Conservation (phyloP, 2,113 vertebrate genomes). For the Piprites chloris region DNA sequence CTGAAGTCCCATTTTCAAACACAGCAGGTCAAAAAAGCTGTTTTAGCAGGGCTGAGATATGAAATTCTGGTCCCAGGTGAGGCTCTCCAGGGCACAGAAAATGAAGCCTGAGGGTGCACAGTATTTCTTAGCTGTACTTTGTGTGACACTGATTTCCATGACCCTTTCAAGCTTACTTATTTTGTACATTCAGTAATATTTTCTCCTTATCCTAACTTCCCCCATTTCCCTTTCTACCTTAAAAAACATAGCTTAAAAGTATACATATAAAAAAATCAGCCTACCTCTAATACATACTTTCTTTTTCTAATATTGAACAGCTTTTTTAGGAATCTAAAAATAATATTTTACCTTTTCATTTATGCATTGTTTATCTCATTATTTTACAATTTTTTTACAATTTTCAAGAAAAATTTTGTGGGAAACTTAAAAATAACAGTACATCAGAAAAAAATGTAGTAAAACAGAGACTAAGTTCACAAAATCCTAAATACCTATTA, state of each 20-base stretch:
- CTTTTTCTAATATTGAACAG: neutral
- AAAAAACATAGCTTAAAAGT: neutral
- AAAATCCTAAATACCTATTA: neutral
- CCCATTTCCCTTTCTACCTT: neutral
- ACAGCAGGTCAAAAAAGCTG: neutral
- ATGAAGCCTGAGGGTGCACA: neutral
- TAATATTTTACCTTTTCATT: neutral
- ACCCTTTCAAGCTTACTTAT: neutral
- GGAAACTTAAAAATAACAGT: neutral
- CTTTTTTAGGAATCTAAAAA: neutral
- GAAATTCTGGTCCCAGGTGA: neutral
- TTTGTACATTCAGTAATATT: neutral
- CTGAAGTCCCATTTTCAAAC: slow-evolving; percentile 7
- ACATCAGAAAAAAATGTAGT: neutral
- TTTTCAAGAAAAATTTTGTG: neutral
- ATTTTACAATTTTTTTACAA: neutral
- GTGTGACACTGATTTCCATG: neutral
- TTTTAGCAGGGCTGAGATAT: neutral
- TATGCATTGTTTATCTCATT: neutral
- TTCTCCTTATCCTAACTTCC: neutral
- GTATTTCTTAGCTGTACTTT: neutral
- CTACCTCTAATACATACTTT: neutral
- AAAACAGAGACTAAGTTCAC: neutral
- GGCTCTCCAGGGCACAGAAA: neutral
- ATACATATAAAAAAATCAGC: neutral